Evolutionary conservation across 2,888 invertebrate genomes (phyloP).

Genomic region (Periphyllus acericola): DNA sequence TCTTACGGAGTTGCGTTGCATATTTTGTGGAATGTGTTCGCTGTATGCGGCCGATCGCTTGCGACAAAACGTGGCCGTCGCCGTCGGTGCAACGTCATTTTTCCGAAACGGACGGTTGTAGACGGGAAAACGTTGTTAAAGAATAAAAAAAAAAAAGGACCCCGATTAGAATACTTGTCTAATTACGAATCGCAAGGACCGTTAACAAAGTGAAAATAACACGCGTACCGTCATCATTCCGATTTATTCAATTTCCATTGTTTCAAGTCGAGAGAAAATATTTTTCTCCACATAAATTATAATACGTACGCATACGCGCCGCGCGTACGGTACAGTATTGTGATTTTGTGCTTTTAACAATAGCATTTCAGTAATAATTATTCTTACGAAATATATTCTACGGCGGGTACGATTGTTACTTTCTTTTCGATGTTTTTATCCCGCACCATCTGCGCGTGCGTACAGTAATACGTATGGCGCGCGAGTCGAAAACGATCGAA

Average conservation of each 20-base stretch:
- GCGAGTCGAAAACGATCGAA: background rate
- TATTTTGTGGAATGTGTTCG: background rate
- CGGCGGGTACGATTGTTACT: background rate
- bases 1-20: too few relatives aligned
- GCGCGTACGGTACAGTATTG: background rate
- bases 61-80: background rate
- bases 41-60: background rate
- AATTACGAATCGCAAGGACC: background rate
- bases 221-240: background rate
- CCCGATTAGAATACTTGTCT: background rate
- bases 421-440: constrained; percentile 20
- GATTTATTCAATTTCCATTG: constrained; percentile 42
- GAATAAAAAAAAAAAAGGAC: background rate
- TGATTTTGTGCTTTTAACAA: constrained; percentile 30
- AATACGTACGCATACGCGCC: too few relatives aligned
- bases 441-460: background rate
- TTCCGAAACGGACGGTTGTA: too few relatives aligned
- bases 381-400: background rate
- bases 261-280: constrained; percentile 23
- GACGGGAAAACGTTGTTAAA: too few relatives aligned
- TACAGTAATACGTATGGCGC: background rate
- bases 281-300: too few relatives aligned
- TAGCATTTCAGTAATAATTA: constrained; percentile 43
- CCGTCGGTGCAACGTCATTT: too few relatives aligned
- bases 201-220: constrained; percentile 11